Conservation (phyloP, 1,140 invertebrate genomes). For the Aporrectodea caliginosa region DNA sequence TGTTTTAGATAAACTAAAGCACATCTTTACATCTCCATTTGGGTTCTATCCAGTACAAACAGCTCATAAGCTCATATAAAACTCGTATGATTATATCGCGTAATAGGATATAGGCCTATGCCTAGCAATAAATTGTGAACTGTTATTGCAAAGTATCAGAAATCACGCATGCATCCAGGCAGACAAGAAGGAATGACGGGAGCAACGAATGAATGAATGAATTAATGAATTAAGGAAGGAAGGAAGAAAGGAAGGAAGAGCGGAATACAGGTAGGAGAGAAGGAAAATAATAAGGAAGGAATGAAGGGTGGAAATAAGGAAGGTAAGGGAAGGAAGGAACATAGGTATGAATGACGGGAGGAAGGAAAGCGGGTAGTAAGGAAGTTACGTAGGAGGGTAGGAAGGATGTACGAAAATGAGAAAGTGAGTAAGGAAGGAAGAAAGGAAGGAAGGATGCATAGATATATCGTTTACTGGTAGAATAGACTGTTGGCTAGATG, state of each 20-base stretch:
- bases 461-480: background rate
- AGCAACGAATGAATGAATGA: background rate
- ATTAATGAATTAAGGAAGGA: background rate
- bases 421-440: background rate
- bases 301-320: background rate
- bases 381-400: background rate
- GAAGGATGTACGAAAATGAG: background rate
- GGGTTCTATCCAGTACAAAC: too few species aligned
- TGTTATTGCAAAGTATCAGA: too few species aligned
- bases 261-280: constrained; percentile 18
- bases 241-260: constrained; percentile 17
- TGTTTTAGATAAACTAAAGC: too few species aligned
- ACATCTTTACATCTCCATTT: too few species aligned
- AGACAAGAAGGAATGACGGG: background rate
- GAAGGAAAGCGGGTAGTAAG: background rate
- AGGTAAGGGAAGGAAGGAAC: constrained; percentile 12
- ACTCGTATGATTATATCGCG: too few species aligned
- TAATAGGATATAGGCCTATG: too few species aligned
- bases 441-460: constrained; percentile 9
- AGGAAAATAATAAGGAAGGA: constrained; percentile 19
- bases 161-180: background rate
- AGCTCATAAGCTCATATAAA: too few species aligned
- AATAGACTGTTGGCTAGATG: constrained; percentile 3
- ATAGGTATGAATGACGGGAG: background rate
- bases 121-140: too few species aligned